Evolutionary conservation across 2,888 invertebrate genomes (phyloP).

Genomic region (Mesochorus sp.): DNA sequence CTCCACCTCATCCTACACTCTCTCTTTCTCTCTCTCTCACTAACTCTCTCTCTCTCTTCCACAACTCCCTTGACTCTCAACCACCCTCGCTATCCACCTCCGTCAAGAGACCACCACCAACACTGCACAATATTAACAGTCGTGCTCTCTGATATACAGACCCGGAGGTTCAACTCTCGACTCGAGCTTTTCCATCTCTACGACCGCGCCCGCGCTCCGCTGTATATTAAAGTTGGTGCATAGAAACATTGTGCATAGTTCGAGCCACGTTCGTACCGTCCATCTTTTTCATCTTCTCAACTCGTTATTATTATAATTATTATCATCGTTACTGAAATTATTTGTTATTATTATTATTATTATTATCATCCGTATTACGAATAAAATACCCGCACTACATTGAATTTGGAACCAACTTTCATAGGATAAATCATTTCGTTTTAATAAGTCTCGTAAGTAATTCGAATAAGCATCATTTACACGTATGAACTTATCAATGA

Average conservation of each 20-base stretch:
- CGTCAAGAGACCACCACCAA: constrained; percentile 57
- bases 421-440: too few relatives aligned
- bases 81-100: constrained; percentile 39
- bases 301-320: not conserved
- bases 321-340: constrained; percentile 15
- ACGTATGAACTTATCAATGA: too few relatives aligned
- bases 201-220: constrained; percentile 17
- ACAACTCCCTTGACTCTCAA: constrained; percentile 45
- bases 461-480: too few relatives aligned
- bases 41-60: constrained; percentile 24
- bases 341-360: not conserved
- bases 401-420: too few relatives aligned
- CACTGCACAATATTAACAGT: constrained; percentile 74
- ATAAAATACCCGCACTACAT: too few relatives aligned
- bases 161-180: constrained; percentile 49
- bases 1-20: constrained; percentile 5
- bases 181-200: constrained; percentile 54
- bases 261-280: constrained; percentile 7
- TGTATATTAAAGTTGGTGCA: constrained; percentile 45
- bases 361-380: not conserved
- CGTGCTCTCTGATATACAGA: constrained; percentile 71
- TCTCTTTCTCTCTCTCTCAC: constrained; percentile 20
- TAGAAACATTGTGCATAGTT: constrained; percentile 31
- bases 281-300: not conserved
- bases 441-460: too few relatives aligned